These are phyloP conservation scores for Dermatemys mawii DNA, from an alignment of 2,113 vertebrate genomes.

Conservation along the genomic window DNA sequence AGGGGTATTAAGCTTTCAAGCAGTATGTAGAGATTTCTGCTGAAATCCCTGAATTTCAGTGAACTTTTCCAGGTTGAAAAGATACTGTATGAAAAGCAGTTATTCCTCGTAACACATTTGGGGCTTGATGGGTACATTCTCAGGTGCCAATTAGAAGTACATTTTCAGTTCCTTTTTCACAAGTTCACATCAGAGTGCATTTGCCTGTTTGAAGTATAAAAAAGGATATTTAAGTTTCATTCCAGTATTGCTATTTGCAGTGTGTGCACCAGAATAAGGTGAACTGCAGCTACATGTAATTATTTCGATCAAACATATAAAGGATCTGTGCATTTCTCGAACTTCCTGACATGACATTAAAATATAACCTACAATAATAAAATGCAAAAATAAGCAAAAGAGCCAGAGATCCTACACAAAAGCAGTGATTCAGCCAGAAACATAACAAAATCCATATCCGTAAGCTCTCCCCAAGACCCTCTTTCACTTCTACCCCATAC, in stretches of 20 bases:
- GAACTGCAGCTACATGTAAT: neutral
- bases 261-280: neutral
- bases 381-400: neutral
- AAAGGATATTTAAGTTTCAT: neutral
- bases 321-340: neutral
- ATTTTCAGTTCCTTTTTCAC: neutral
- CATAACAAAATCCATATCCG: fast-evolving
- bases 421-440: neutral
- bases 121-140: neutral
- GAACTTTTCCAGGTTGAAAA: neutral
- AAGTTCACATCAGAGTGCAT: neutral
- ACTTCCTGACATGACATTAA: neutral
- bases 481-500: neutral
- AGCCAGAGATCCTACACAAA: neutral
- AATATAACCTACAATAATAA: neutral
- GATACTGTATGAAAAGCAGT: fast-evolving
- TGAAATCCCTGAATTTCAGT: neutral
- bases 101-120: neutral
- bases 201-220: neutral
- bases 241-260: neutral
- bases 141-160: neutral
- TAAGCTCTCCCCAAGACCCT: neutral
- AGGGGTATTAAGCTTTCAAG: neutral
- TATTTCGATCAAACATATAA: neutral
- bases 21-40: neutral